Conservation (phyloP, 2,797 vertebrate species). For the Echeneis naucrates region DNA sequence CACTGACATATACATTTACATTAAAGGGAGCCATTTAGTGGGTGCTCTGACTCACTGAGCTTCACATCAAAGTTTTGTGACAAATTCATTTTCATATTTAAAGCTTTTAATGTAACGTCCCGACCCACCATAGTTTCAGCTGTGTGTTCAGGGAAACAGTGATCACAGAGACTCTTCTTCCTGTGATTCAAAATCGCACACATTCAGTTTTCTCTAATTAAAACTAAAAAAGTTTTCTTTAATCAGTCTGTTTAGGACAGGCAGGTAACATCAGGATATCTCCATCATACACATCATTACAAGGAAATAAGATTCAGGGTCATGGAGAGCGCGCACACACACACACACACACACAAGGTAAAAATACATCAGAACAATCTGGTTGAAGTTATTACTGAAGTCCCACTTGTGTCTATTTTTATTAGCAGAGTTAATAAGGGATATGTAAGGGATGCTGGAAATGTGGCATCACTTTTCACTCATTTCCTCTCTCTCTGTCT, state of each 20-base stretch:
- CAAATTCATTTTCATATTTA: not conserved
- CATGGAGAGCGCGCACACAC: not conserved
- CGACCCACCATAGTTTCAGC: too few relatives aligned
- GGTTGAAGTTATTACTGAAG: conserved; percentile 44
- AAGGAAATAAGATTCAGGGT: not conserved
- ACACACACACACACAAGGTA: conserved; percentile 2
- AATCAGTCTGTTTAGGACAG: too few relatives aligned
- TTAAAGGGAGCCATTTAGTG: conserved; percentile 36
- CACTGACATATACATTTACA: conserved; percentile 36
- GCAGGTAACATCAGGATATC: too few relatives aligned
- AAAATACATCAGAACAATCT: conserved; percentile 31
- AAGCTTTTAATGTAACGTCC: not conserved
- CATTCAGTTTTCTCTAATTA: too few relatives aligned
- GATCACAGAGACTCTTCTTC: not conserved
- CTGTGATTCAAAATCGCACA: too few relatives aligned
- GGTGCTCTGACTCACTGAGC: conserved; percentile 21
- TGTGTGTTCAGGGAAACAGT: not conserved
- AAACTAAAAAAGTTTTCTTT: too few relatives aligned
- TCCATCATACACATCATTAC: too few relatives aligned
- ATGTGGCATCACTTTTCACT: conserved; percentile 34
- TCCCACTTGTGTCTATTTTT: conserved; percentile 60
- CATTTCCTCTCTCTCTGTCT: conserved; percentile 11
- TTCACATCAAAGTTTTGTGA: conserved; percentile 7
- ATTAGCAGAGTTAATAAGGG: conserved; percentile 51
- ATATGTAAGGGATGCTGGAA: conserved; percentile 20